Conservation (phyloP, 2,888 invertebrate genomes). For the Andrena chrysosceles region DNA sequence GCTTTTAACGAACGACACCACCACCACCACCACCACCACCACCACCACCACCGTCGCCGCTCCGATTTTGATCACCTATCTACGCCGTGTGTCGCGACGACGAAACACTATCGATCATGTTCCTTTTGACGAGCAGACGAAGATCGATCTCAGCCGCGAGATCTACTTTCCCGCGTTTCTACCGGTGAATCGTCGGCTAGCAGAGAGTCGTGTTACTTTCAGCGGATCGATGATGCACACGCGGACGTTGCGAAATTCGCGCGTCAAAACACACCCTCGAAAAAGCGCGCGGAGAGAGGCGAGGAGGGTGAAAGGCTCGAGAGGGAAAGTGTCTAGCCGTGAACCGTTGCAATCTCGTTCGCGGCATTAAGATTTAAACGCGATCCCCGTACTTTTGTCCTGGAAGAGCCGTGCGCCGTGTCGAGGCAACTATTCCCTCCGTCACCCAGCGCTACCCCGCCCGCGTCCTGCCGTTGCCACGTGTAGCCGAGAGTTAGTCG, state of each 20-base stretch:
- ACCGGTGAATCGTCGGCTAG: constrained; percentile 20
- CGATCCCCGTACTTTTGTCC: background rate
- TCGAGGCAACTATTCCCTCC: background rate
- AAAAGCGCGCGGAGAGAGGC: background rate
- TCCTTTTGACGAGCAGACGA: constrained; percentile 35
- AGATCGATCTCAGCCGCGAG: constrained; percentile 52
- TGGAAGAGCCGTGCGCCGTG: background rate
- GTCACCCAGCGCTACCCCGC: background rate
- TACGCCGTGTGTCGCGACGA: constrained; percentile 51
- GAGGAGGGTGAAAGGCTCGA: constrained; percentile 1
- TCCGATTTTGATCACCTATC: constrained; percentile 53
- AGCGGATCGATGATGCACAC: constrained; percentile 22
- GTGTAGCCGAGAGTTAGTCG: constrained; percentile 6
- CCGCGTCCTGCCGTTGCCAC: constrained; percentile 12
- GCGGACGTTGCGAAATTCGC: background rate
- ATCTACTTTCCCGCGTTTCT: background rate
- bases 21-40: constrained; percentile 12
- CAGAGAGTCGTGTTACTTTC: background rate
- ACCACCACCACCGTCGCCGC: constrained; percentile 53
- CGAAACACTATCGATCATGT: constrained; percentile 57
- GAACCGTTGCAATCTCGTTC: constrained; percentile 7
- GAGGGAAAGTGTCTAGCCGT: constrained; percentile 34
- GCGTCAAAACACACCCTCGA: constrained; percentile 1
- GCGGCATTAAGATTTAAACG: constrained; percentile 23
- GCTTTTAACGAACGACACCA: constrained; percentile 74